These are phyloP conservation scores for Centroberyx gerrardi DNA, from an alignment of 2,797 vertebrate genomes.

Conservation along the genomic window DNA sequence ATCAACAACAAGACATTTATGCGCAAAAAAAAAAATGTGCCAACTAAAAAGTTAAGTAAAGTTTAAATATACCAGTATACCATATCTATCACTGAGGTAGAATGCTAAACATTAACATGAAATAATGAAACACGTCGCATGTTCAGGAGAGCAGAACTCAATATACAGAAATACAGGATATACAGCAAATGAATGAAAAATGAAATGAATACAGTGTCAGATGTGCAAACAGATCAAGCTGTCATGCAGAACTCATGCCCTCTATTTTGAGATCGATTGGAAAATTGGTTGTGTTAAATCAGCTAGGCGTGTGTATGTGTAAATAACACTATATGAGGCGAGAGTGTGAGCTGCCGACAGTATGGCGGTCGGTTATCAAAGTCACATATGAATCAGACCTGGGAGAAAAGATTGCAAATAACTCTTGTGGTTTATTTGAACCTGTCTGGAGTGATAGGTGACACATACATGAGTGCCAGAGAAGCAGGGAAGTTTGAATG, in stretches of 20 bases:
- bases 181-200: neutral
- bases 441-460: slow-evolving; percentile 12
- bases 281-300: no score
- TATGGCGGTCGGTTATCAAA: neutral
- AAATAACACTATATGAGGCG: no score
- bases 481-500: slow-evolving; percentile 1
- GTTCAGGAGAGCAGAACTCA: neutral
- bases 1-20: slow-evolving; percentile 17
- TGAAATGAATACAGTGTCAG: neutral
- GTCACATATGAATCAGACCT: neutral
- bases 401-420: neutral
- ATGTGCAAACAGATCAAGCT: no score
- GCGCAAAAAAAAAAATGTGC: slow-evolving; percentile 6
- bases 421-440: slow-evolving; percentile 4
- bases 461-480: slow-evolving; percentile 11
- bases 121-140: neutral
- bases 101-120: neutral
- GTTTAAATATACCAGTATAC: neutral
- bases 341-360: neutral
- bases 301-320: neutral
- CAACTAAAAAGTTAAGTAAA: slow-evolving; percentile 21
- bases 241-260: no score
- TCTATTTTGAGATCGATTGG: no score
- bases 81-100: neutral
- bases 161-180: neutral